Evolutionary conservation across 2,113 vertebrate genomes (phyloP).

Genomic region (Dasyurus viverrinus): DNA sequence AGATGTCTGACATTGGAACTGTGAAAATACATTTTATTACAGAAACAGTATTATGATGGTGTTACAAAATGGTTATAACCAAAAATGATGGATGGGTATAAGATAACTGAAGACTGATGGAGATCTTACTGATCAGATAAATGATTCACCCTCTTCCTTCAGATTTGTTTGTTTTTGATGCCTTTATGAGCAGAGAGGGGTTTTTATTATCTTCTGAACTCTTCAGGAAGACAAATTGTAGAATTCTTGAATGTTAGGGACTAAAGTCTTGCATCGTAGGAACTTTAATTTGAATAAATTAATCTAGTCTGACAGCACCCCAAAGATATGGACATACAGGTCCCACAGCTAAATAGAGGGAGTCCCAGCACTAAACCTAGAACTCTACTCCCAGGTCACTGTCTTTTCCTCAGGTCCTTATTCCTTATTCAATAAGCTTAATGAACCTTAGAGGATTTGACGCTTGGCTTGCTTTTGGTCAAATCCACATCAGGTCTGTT

Average conservation of each 20-base stretch:
- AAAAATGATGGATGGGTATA: neutral
- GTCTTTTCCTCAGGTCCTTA: neutral
- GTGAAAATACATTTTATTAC: neutral
- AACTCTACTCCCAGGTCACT: neutral
- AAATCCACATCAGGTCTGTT: neutral
- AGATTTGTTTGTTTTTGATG: neutral
- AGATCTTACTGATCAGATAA: neutral
- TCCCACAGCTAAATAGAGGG: neutral
- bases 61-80: neutral
- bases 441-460: neutral
- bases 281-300: neutral
- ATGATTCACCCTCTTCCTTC: neutral
- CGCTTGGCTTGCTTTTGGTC: neutral
- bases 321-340: neutral
- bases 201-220: neutral
- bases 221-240: neutral
- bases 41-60: neutral
- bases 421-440: constrained; percentile 9
- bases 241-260: neutral
- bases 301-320: neutral
- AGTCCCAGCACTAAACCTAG: neutral
- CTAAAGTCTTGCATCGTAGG: neutral
- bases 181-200: neutral
- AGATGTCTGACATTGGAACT: neutral
- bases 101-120: neutral